Conservation (phyloP, 1,140 invertebrate genomes). For the Sitophilus oryzae region DNA sequence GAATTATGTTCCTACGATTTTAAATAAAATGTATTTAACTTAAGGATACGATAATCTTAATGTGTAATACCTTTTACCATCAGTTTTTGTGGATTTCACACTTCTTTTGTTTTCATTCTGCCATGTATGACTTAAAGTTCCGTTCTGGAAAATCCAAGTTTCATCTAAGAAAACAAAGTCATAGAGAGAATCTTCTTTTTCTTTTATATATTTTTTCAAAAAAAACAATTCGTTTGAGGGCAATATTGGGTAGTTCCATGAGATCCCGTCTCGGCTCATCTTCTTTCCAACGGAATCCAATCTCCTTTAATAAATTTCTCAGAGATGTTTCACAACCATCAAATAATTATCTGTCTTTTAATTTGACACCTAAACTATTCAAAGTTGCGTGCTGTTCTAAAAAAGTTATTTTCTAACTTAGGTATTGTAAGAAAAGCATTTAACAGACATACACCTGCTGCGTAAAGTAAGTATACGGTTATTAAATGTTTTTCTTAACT, state of each 20-base stretch:
- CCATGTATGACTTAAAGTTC: background rate
- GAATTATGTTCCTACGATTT: background rate
- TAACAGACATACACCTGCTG: too few species aligned
- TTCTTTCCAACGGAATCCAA: background rate
- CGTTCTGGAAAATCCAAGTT: slow-evolving; percentile 3
- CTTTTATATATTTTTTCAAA: background rate
- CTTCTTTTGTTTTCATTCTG: background rate
- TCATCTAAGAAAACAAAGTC: too few species aligned
- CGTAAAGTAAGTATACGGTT: too few species aligned
- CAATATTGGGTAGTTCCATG: background rate
- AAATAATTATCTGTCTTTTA: slow-evolving; percentile 1
- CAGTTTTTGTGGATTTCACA: background rate
- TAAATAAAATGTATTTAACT: too few species aligned
- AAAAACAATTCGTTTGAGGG: background rate
- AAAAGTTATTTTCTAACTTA: too few species aligned
- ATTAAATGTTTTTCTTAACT: too few species aligned
- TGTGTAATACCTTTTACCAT: slow-evolving; percentile 5
- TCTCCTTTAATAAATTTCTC: background rate
- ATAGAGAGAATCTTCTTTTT: background rate
- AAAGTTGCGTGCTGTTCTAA: background rate
- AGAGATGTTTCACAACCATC: background rate
- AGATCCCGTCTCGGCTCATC: too few species aligned
- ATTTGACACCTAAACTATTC: background rate
- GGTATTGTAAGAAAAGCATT: slow-evolving; percentile 1
- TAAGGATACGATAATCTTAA: too few species aligned